Evolutionary conservation across 2,113 vertebrate genomes (phyloP).

Genomic region (Lucifuga dentata): DNA sequence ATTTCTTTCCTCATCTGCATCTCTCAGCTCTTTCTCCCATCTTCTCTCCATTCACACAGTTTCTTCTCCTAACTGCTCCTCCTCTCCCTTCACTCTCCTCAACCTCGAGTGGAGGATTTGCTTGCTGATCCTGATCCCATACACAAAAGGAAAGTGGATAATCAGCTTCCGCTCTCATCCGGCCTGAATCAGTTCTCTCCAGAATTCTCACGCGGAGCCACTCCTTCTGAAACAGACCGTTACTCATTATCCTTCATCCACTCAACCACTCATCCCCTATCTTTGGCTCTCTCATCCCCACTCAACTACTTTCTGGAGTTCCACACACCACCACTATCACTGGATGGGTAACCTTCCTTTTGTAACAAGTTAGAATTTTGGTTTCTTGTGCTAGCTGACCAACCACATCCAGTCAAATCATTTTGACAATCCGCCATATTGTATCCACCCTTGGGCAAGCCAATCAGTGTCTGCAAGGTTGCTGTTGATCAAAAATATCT

Average conservation of each 20-base stretch:
- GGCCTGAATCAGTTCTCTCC: conserved; percentile 53
- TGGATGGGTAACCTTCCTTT: too few species aligned
- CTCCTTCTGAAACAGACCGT: conserved; percentile 60
- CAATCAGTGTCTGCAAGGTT: too few species aligned
- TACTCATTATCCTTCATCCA: conserved; percentile 70
- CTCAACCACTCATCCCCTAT: conserved; percentile 65
- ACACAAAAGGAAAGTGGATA: conserved; percentile 66
- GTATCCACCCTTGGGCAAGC: too few species aligned
- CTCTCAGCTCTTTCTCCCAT: conserved; percentile 7
- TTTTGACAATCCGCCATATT: too few species aligned
- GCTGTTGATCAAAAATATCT: too few species aligned
- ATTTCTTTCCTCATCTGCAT: neutral
- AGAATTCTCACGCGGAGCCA: conserved; percentile 57
- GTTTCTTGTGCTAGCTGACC: too few species aligned
- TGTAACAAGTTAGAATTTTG: too few species aligned
- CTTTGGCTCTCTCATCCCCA: conserved; percentile 53
- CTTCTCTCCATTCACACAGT: conserved; percentile 28
- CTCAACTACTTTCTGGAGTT: conserved; percentile 26
- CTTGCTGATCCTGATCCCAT: conserved; percentile 66
- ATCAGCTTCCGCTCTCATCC: conserved; percentile 75
- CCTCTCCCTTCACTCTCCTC: conserved; percentile 33
- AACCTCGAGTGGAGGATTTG: conserved; percentile 58
- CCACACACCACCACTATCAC: neutral
- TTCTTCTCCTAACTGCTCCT: conserved; percentile 29
- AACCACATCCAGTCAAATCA: too few species aligned